Conservation (phyloP, 1,140 invertebrate genomes). For the Diachasma alloeum region DNA sequence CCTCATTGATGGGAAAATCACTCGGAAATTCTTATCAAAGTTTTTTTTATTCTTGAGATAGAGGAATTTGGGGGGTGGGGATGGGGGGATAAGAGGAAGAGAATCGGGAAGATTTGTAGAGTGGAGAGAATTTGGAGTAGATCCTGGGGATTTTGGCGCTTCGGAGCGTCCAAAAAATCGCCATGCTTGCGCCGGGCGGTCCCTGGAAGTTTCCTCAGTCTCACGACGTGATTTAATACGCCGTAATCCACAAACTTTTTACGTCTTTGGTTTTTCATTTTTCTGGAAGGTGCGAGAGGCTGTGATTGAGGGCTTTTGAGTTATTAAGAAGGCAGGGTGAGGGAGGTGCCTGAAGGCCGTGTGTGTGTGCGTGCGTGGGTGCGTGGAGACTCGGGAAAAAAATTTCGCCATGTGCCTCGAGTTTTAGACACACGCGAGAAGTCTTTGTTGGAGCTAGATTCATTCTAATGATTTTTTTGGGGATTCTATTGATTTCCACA, state of each 20-base stretch:
- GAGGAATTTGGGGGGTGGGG: neutral
- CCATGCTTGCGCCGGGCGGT: constrained; percentile 52
- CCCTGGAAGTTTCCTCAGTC: neutral
- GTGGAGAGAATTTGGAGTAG: neutral
- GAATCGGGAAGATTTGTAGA: neutral
- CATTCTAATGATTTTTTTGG: neutral
- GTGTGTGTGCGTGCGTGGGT: neutral
- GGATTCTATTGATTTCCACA: neutral
- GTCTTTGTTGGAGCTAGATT: constrained; percentile 9
- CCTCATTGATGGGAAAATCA: too few relatives aligned
- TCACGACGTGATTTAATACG: neutral
- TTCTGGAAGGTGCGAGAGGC: neutral
- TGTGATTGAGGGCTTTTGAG: neutral
- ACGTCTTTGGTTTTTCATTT: neutral
- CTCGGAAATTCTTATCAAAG: neutral
- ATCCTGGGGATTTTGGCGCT: neutral
- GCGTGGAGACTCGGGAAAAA: neutral
- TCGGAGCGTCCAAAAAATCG: constrained; percentile 41
- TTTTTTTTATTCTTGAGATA: neutral
- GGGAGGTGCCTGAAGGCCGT: neutral
- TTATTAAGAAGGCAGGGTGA: neutral
- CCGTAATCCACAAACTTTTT: neutral
- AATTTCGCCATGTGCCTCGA: neutral
- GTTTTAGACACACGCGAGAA: neutral
- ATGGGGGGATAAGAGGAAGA: too few relatives aligned